Base-by-base conservation (phyloP, 2,797 vertebrate genomes). In the Tauraco hartlaubi region DNA sequence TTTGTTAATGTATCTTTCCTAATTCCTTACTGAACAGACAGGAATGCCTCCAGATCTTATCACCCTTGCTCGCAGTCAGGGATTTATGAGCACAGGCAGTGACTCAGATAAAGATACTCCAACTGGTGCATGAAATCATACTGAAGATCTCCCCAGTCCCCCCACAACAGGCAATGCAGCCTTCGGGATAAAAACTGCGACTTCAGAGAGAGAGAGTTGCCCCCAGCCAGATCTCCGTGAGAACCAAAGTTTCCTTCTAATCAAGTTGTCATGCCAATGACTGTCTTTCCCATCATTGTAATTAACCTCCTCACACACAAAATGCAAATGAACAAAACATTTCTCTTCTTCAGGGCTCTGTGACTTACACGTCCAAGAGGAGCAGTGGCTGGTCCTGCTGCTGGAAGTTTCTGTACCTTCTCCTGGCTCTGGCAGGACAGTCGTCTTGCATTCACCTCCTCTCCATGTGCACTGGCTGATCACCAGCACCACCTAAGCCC, bases 91-190 rank as follows among this genome's bases (percentile, higher is more conserved):
- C 77, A 78, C 54, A 54, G 23, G 28, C 69, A 71, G 56, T 3
- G 11, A 16, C 39, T 80, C 46, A 72, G 92, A 88, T 37, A 77
- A 83, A 85, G 75, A 80, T 29, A 82, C 31, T 88, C 67, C 87
- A 94, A 88, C 29, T 74, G 78, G 90, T 89, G 91, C 71, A 56
- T 91, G 96, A 93, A 96, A 94, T 94, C 81, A 78, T 3, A 77
- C 48, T 78, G 69, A 71, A 82, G 67, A 62, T 63, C 64, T 23
- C 68, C 66, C 48, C 86, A 55, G 68, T 13, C 48, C 4, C 16
- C n/a, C 74, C 56, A 21, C 84, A 85, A 58, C 35, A 85, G 71
- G 74, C 31, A 49, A 20, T 14, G 28, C 67, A 90, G 86, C 59
- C 90, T 41, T 39, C 4, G 7, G 85, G 84, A 79, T 63, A 46